Evolutionary conservation across 2,888 invertebrate species (phyloP).

Genomic region (Polia nebulosa): DNA sequence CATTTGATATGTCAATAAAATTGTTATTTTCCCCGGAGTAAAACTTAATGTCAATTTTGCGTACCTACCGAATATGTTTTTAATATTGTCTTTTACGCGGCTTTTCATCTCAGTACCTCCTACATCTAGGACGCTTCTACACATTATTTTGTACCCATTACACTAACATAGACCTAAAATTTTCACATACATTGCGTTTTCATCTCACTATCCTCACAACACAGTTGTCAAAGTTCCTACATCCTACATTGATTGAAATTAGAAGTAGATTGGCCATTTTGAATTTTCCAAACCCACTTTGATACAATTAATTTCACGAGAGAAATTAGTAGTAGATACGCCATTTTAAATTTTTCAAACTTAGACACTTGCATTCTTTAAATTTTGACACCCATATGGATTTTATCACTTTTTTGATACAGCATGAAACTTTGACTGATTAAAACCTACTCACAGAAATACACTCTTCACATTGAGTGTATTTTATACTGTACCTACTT

Average conservation of each 20-base stretch:
- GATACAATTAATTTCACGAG: conserved; percentile 13
- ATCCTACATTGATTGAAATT: conserved; percentile 37
- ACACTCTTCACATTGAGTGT: conserved; percentile 55
- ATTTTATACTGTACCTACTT: conserved; percentile 13
- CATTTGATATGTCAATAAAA: not conserved
- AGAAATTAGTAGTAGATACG: conserved; percentile 51
- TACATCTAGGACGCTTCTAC: conserved; percentile 42
- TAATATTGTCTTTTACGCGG: conserved; percentile 13
- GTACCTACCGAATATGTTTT: not conserved
- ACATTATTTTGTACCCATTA: conserved; percentile 31
- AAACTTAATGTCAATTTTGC: not conserved
- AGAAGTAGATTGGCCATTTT: conserved; percentile 46
- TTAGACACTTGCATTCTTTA: conserved; percentile 36
- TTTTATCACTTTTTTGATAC: conserved; percentile 11
- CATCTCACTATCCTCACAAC: conserved; percentile 41
- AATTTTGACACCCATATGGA: conserved; percentile 38
- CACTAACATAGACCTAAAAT: conserved; percentile 30
- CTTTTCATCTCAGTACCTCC: conserved; percentile 34
- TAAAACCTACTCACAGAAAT: conserved; percentile 38
- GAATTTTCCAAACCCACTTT: conserved; percentile 8
- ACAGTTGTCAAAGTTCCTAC: conserved; percentile 20
- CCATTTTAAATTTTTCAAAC: conserved; percentile 34
- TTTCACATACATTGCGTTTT: conserved; percentile 32
- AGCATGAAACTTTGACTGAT: conserved; percentile 54
- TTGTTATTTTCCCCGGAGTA: not conserved